A percentile compares a stretch with the other conserved stretches of the same genome.
These are phyloP conservation scores for Onychostoma macrolepis DNA, from an alignment of 2,113 vertebrate genomes.

Conservation along the genomic window DNA sequence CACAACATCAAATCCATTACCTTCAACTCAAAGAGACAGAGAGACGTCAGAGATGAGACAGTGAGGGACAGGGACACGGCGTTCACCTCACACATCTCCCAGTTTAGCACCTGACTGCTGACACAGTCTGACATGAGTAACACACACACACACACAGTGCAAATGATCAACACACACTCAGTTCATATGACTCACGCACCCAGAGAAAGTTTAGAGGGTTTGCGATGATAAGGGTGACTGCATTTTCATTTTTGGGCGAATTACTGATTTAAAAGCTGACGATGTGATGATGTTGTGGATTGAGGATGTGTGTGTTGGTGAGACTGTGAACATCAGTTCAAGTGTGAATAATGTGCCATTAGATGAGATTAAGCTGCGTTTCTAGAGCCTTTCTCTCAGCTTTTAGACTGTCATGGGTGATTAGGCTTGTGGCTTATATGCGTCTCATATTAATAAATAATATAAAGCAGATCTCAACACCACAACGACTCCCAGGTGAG, in stretches of 20 bases:
- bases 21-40: slow-evolving; percentile 14
- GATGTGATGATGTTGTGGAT: slow-evolving; percentile 6
- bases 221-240: background rate
- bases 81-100: slow-evolving; percentile 7
- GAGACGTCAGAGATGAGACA: slow-evolving; percentile 39
- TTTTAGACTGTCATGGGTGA: slow-evolving; percentile 24
- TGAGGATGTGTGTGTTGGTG: background rate
- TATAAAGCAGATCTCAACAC: background rate
- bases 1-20: slow-evolving; percentile 11
- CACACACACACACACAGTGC: background rate
- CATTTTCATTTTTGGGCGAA: background rate
- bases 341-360: slow-evolving; percentile 20
- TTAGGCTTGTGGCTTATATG: slow-evolving; percentile 25
- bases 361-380: background rate
- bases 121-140: slow-evolving; percentile 31
- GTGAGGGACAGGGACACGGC: slow-evolving; percentile 15
- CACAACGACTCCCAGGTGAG: background rate
- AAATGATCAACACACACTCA: background rate
- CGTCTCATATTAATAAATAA: background rate
- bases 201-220: background rate
- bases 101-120: slow-evolving; percentile 40
- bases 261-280: background rate
- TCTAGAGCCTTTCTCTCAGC: slow-evolving; percentile 7
- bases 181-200: background rate
- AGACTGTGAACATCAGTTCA: slow-evolving; percentile 1